Percentiles rank a stretch among this genome's conserved stretches.
Conservation (phyloP, 2,113 vertebrate genomes). For the Thunnus maccoyii region DNA sequence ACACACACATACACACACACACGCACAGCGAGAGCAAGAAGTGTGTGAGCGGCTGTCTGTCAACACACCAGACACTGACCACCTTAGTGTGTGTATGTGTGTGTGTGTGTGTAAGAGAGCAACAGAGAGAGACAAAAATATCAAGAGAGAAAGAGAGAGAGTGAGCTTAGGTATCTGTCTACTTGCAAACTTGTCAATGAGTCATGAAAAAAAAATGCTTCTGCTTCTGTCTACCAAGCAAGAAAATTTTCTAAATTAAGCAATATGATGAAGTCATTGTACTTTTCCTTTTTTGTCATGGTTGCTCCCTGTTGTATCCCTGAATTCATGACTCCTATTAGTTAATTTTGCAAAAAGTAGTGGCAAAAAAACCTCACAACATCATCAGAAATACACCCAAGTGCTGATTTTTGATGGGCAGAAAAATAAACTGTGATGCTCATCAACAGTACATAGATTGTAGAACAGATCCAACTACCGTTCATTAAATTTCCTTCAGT, state of each 20-base stretch:
- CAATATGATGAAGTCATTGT: background rate
- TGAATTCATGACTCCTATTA: background rate
- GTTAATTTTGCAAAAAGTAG: slow-evolving; percentile 9
- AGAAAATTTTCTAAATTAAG: slow-evolving; percentile 12
- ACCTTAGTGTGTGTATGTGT: slow-evolving; percentile 54
- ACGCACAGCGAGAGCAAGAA: slow-evolving; percentile 44
- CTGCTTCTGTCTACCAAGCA: slow-evolving; percentile 22
- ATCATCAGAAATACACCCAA: slow-evolving; percentile 24
- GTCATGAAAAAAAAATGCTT: slow-evolving; percentile 45
- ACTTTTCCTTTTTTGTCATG: background rate
- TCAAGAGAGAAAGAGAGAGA: slow-evolving; percentile 54
- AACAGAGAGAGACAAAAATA: slow-evolving; percentile 70
- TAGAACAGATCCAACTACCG: slow-evolving; percentile 6
- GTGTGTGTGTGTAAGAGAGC: slow-evolving; percentile 52
- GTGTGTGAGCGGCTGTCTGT: slow-evolving; percentile 76
- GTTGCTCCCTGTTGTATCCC: background rate
- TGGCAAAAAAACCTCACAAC: slow-evolving; percentile 12
- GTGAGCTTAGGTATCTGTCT: slow-evolving; percentile 40
- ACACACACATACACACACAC: slow-evolving; percentile 49
- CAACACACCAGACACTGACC: slow-evolving; percentile 73
- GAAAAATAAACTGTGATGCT: slow-evolving; percentile 20
- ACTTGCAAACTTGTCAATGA: slow-evolving; percentile 63
- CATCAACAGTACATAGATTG: background rate
- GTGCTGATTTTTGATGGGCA: slow-evolving; percentile 22
- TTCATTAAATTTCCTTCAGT: slow-evolving; percentile 31